These are phyloP conservation scores for Halichoerus grypus DNA, from an alignment of 2,113 vertebrate species.

Conservation along the genomic window DNA sequence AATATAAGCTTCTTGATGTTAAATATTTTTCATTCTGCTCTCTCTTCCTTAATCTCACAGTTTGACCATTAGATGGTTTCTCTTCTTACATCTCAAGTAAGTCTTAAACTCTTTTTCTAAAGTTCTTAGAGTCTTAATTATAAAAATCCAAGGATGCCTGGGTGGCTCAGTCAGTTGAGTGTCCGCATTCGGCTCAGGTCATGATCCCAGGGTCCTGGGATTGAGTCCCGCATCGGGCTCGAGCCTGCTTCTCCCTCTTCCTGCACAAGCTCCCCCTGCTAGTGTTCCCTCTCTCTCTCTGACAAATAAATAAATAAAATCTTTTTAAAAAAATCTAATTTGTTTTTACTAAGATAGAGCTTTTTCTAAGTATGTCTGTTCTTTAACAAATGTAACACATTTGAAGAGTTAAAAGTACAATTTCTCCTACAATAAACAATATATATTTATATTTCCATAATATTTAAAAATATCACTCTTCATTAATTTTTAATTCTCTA, in stretches of 20 bases:
- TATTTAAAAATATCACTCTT: background rate
- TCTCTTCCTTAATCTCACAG: background rate
- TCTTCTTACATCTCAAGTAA: background rate
- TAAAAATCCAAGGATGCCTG: background rate
- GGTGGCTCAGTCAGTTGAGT: no score
- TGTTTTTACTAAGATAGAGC: background rate
- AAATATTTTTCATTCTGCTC: background rate
- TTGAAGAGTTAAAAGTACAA: background rate
- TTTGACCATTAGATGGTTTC: background rate
- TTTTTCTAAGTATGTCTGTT: background rate
- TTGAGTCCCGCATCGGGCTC: no score
- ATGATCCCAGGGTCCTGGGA: no score
- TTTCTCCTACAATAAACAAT: background rate
- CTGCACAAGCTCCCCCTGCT: no score
- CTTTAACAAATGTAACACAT: background rate
- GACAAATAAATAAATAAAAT: no score
- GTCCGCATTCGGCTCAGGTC: no score
- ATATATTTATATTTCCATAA: background rate
- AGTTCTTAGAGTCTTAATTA: background rate
- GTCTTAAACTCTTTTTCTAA: background rate
- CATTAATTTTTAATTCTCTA: background rate
- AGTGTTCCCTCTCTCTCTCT: no score
- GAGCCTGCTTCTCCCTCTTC: no score
- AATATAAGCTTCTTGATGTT: background rate
- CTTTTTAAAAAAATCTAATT: background rate